These are phyloP conservation scores for Macropus fuliginosus DNA, from an alignment of 2,797 vertebrate species.

Conservation along the genomic window DNA sequence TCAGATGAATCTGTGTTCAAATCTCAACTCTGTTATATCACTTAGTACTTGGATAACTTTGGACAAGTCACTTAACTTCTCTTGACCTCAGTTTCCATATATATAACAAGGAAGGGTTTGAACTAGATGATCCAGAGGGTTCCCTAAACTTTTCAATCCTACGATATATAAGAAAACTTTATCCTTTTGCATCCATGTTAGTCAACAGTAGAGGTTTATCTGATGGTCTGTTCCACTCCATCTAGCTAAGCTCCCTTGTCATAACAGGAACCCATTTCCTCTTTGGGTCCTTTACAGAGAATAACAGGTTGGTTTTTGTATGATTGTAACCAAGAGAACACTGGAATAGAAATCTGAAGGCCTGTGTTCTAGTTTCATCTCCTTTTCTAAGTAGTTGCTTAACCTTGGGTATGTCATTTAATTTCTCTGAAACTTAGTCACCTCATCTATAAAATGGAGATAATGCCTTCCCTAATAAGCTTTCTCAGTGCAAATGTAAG, in stretches of 20 bases:
- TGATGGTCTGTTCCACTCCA: background rate
- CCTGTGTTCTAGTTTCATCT: background rate
- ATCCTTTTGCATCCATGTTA: constrained; percentile 29
- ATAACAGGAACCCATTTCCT: background rate
- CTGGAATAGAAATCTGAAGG: background rate
- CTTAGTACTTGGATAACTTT: constrained; percentile 47
- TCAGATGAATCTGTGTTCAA: constrained; percentile 17
- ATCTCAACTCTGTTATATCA: constrained; percentile 57
- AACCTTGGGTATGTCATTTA: background rate
- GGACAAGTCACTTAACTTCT: constrained; percentile 65
- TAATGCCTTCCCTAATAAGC: background rate
- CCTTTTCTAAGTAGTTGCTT: background rate
- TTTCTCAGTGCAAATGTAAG: background rate
- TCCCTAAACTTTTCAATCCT: constrained; percentile 55
- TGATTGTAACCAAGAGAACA: background rate
- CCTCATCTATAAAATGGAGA: background rate
- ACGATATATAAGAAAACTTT: constrained; percentile 26
- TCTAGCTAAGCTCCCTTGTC: background rate
- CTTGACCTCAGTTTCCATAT: constrained; percentile 70
- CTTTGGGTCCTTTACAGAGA: background rate
- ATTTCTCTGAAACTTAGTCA: background rate
- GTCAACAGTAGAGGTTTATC: background rate
- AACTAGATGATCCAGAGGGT: constrained; percentile 68
- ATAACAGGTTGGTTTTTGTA: background rate
- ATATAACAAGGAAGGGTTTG: constrained; percentile 69